Evolutionary conservation across 2,888 invertebrate species (phyloP), one percentile per base, ranked within the genome.

Genomic region (Crepidodera aurea): DNA sequence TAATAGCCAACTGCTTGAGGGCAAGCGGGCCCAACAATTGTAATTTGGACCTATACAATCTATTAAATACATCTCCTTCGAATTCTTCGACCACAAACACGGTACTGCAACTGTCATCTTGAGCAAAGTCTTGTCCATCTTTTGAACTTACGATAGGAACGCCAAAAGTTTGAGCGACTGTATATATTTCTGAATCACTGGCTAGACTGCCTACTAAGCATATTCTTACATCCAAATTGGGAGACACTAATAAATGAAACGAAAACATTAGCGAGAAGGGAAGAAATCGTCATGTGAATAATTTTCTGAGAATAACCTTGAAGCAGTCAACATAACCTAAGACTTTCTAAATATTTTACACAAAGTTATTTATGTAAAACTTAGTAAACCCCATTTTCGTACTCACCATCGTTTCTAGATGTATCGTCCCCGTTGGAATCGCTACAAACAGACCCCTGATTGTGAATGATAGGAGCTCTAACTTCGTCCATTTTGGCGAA

Each of bases 21-120:
- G 93, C 93, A 69, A 91, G 89, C 69, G 92, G 91, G 57, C 93
- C 93, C 83, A 92, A 83, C 80, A 94, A 87, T 82, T 92, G 89
- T 79, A 87, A 87, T 73, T 85, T 84, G 70, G 83, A 82, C 39
- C 25, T 56, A 78, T 87, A 86, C 65, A 93, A 85, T 67, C 84
- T 84, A 74, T 89, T 87, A 81, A 88, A 93, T 65, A 88, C 84
- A 63, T 88, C 85, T 53, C 90, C 90, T 67, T 89, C 88, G 79
- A 93, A 93, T 68, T 87, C 86, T 51, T 89, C 85, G 67, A 92
- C 82, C 75, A 93, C 86, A 82, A 91, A 92, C 73, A 89, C 85
- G 50, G 88, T 90, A 72, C 86, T 86, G 79, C 85, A 85, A 42
- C 83, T 80, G 44, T 81, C 81, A 75, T 88, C 87, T 64, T 84